A percentile compares a stretch with the other conserved stretches of the same genome.
Conservation (phyloP, 2,797 vertebrate species). For the Molothrus ater region DNA sequence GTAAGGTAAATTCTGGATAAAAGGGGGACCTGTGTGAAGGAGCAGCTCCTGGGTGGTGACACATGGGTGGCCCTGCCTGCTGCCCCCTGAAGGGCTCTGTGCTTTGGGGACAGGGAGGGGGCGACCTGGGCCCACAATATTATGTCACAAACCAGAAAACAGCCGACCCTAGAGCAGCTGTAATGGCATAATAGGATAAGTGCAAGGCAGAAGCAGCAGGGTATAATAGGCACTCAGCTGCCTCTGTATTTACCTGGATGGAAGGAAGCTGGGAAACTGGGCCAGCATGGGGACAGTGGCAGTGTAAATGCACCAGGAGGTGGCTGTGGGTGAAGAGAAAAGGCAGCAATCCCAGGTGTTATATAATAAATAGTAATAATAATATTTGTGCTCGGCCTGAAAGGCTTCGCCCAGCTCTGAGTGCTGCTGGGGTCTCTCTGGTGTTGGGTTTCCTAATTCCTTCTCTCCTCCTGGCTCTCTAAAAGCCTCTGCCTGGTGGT, state of each 20-base stretch:
- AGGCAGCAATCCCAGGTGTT: slow-evolving; percentile 5
- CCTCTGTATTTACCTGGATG: slow-evolving; percentile 8
- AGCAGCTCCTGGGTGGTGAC: background rate
- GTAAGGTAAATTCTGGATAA: background rate
- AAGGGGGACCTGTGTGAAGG: background rate
- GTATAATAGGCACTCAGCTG: slow-evolving; percentile 56
- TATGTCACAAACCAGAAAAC: slow-evolving; percentile 67
- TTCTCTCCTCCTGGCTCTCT: background rate
- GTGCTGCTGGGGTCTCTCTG: background rate
- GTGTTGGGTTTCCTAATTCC: slow-evolving; percentile 15
- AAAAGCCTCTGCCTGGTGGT: background rate
- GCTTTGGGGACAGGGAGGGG: background rate
- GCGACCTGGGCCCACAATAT: slow-evolving; percentile 28
- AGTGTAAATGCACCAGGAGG: slow-evolving; percentile 21
- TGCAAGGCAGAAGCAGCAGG: slow-evolving; percentile 46
- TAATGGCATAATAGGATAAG: slow-evolving; percentile 69
- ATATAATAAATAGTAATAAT: slow-evolving; percentile 43
- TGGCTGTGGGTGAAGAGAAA: slow-evolving; percentile 38
- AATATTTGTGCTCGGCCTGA: background rate
- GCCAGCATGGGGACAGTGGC: slow-evolving; percentile 25
- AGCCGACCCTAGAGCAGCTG: slow-evolving; percentile 18
- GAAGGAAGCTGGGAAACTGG: slow-evolving; percentile 34
- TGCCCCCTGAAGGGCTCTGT: slow-evolving; percentile 18
- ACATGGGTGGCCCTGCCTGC: background rate
- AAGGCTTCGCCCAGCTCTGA: background rate